Percentiles rank a stretch among this genome's conserved stretches.
phyloP scores from a whole-genome alignment of 2,113 vertebrate genomes.

The Larimichthys polyactis region DNA sequence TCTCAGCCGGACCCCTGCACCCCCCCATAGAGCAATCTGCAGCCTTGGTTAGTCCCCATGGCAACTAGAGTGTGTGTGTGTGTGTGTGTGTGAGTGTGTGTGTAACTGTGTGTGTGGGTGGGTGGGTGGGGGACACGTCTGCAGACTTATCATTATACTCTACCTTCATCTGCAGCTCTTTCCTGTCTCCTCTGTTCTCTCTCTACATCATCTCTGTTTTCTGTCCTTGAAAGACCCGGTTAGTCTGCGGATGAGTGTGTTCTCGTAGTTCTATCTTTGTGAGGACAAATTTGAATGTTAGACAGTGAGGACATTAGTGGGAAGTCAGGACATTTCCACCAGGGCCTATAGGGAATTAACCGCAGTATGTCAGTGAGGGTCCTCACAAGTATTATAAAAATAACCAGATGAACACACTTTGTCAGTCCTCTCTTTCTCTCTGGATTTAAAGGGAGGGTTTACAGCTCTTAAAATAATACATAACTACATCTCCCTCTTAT shows the following conservation, averaged over 20 bases:
- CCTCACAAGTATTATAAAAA: not conserved
- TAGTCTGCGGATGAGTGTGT: not conserved
- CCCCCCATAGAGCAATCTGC: constrained; percentile 86
- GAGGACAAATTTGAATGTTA: not conserved
- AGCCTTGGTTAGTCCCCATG: constrained; percentile 86
- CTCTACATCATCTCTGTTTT: not conserved
- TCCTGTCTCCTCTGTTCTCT: constrained; percentile 1
- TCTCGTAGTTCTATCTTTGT: not conserved
- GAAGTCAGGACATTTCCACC: not conserved
- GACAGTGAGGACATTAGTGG: not conserved
- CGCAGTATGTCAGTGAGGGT: not conserved
- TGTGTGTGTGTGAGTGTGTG: not conserved
- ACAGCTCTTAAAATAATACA: not conserved
- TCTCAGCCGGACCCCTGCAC: constrained; percentile 87
- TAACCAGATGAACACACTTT: not conserved
- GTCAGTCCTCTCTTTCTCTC: no score
- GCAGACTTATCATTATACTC: constrained; percentile 15
- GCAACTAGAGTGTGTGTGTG: constrained; percentile 77
- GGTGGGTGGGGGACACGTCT: constrained; percentile 24
- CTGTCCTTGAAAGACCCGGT: constrained; percentile 17
- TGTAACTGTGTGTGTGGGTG: not conserved
- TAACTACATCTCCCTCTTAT: not conserved
- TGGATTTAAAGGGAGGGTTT: not conserved
- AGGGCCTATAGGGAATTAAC: not conserved
- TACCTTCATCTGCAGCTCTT: constrained; percentile 20